These are phyloP conservation scores for Esox lucius DNA, from an alignment of 2,797 vertebrate genomes.

Conservation along the genomic window DNA sequence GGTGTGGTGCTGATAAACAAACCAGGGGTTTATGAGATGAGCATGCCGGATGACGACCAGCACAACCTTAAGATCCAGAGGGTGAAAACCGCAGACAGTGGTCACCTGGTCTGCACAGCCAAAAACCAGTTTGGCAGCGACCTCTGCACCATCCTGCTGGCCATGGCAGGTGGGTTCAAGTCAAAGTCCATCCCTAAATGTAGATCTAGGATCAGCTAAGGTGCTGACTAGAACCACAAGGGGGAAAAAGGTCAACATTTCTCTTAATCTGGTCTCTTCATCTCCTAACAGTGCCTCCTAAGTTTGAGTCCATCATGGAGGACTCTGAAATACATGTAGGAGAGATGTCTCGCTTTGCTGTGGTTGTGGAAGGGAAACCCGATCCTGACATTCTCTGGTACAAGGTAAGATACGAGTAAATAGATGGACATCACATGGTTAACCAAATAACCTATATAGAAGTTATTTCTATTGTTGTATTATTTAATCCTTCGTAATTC, in stretches of 20 bases:
- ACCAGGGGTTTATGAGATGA: constrained; percentile 79
- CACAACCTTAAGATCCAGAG: constrained; percentile 81
- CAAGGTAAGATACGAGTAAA: constrained; percentile 75
- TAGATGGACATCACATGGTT: not conserved
- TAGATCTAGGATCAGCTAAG: not conserved
- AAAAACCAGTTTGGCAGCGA: constrained; percentile 89
- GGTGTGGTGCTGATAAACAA: constrained; percentile 74
- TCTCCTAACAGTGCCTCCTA: constrained; percentile 78
- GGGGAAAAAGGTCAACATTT: not conserved
- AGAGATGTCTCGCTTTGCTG: constrained; percentile 82
- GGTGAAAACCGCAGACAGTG: constrained; percentile 74
- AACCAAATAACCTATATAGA: not conserved
- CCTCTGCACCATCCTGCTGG: constrained; percentile 80
- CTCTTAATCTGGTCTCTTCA: not conserved
- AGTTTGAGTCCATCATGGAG: constrained; percentile 98
- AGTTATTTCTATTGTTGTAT: not conserved
- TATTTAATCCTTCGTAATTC: not conserved
- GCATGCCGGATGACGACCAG: constrained; percentile 89
- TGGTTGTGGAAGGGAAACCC: constrained; percentile 91
- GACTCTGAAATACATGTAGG: constrained; percentile 85
- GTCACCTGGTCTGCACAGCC: constrained; percentile 83
- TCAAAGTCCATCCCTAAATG: not conserved
- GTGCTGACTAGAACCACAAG: not conserved
- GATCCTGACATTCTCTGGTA: constrained; percentile 92
- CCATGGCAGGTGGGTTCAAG: constrained; percentile 79